Base-by-base conservation (phyloP, 1,140 invertebrate genomes). In the Pinna nobilis region DNA sequence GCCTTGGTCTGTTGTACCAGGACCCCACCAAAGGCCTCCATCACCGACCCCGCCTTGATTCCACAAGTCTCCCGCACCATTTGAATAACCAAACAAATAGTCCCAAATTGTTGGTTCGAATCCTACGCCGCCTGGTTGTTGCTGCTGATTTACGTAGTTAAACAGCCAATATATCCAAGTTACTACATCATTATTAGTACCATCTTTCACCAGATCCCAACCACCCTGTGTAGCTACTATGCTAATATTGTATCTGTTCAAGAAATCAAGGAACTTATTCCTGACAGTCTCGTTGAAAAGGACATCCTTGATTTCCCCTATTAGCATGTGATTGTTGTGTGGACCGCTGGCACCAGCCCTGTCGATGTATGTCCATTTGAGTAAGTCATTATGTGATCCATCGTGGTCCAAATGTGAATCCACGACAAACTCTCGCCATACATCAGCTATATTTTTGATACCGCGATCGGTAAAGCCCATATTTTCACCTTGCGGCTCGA, bases 151-250 rank as follows among this genome's bases (percentile, higher is more conserved):
- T 59, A 33, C n/a, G 55, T 59, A 44, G 39, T 9, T 11, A n/a
- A 63, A 63, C n/a, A 63, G 39, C 59, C 59, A 63, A 41, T 63
- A 63, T 41, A 63, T 41, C 59, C 59, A 63, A 11, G 35, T 35
- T 37, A 23, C 59, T 15, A 44, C 35, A 41, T 63, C 39, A 41
- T 39, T 63, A 25, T n/a, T 39, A 25, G 6, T 18, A 13, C 35
- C 59, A 23, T 37, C 59, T 41, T 35, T 32, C 9, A 41, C 59
- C n/a, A 44, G 35, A 9, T 44, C 37, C 59, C 59, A 63, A 20
- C 59, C 59, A 44, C 28, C 30, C 28, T 15, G 7, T 7, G 59
- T 63, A 25, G 25, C 59, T 20, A 44, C 11, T 41, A 63, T 2
- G 23, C 28, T 63, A 25, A 63, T 41, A 30, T 63, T 23, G 18